Evolutionary conservation across 2,797 vertebrate genomes (phyloP).

Genomic region (Siniperca undulata): DNA sequence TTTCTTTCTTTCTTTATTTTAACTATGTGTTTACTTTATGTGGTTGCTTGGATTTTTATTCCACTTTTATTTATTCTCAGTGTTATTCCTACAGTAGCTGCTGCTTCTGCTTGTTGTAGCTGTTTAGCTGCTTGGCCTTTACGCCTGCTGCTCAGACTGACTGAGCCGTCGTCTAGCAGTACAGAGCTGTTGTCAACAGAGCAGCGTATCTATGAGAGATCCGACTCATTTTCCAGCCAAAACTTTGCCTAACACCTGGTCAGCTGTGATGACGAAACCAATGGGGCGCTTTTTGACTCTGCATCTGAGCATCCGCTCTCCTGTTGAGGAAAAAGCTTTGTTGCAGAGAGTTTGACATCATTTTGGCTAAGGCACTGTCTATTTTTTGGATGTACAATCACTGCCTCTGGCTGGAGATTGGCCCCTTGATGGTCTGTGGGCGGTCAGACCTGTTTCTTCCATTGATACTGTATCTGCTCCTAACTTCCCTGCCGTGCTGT

Average conservation of each 20-base stretch:
- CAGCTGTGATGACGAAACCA: not conserved
- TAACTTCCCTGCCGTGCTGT: not conserved
- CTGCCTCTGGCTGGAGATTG: not conserved
- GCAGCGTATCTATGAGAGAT: not conserved
- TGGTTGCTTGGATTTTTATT: conserved; percentile 29
- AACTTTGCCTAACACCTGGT: not conserved
- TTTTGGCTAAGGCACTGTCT: not conserved
- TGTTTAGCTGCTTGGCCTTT: conserved; percentile 15
- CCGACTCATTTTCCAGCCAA: not conserved
- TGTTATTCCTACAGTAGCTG: conserved; percentile 19
- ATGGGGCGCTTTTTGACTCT: not conserved
- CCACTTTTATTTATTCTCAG: conserved; percentile 33
- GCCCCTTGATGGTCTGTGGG: not conserved
- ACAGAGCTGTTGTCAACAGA: conserved; percentile 24
- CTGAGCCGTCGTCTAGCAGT: conserved; percentile 2
- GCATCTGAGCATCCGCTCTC: not conserved
- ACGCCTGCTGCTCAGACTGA: not conserved
- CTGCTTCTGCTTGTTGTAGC: conserved; percentile 12
- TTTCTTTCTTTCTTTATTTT: conserved; percentile 10
- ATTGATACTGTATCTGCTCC: not conserved
- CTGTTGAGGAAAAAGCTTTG: not conserved
- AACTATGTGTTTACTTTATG: not conserved
- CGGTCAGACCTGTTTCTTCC: not conserved
- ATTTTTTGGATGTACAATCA: not conserved
- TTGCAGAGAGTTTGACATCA: not conserved